Evolutionary conservation across 2,113 vertebrate genomes (phyloP).

Genomic region (Chinchilla lanigera): DNA sequence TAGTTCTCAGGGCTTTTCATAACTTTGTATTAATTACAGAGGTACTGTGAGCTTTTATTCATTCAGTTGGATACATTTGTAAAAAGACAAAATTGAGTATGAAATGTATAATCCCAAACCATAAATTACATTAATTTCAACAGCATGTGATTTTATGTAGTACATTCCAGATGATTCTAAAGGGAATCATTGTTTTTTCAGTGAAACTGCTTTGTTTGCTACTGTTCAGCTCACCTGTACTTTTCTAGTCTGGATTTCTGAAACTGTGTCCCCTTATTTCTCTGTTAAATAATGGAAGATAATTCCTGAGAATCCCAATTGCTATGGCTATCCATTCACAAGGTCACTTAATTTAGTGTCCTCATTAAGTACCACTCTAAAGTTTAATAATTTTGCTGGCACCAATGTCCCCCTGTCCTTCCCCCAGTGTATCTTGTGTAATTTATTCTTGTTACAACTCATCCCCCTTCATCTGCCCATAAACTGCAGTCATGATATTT

Average conservation of each 20-base stretch:
- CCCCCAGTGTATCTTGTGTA: constrained; percentile 60
- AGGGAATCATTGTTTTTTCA: constrained; percentile 33
- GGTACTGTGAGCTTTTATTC: not conserved
- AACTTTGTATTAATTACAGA: not conserved
- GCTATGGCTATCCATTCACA: constrained; percentile 49
- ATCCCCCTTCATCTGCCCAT: constrained; percentile 79
- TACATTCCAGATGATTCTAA: not conserved
- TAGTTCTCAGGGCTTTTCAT: not conserved
- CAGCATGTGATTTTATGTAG: not conserved
- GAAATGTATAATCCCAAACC: not conserved
- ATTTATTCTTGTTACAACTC: constrained; percentile 79
- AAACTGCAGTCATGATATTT: constrained; percentile 81
- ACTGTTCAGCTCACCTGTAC: constrained; percentile 49
- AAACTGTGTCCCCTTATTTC: constrained; percentile 30
- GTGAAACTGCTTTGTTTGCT: constrained; percentile 45
- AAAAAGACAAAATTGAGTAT: constrained; percentile 55
- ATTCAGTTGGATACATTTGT: constrained; percentile 18
- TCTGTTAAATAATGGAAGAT: constrained; percentile 66
- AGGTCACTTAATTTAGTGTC: constrained; percentile 73
- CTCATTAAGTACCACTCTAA: constrained; percentile 27
- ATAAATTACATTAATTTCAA: constrained; percentile 48
- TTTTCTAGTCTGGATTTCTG: constrained; percentile 11
- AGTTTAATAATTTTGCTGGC: constrained; percentile 76
- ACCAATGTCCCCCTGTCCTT: constrained; percentile 51
- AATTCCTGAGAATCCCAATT: constrained; percentile 56